Evolutionary conservation across 92 coral and sea anemone genomes (phyloP).

Genomic region (Zoanthus sansibaricus): DNA sequence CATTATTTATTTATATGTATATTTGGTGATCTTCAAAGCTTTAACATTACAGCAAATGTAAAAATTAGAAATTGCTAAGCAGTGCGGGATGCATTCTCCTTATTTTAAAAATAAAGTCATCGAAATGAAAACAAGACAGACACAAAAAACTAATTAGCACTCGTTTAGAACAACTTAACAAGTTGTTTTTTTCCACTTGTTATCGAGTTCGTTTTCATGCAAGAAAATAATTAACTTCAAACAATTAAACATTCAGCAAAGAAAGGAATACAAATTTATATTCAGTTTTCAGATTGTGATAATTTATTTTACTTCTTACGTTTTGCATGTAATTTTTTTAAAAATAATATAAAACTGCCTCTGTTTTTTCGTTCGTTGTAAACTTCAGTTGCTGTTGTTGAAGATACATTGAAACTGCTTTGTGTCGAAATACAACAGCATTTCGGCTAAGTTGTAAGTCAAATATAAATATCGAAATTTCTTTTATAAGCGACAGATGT

Average conservation of each 20-base stretch:
- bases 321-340: not conserved
- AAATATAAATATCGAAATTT: not conserved
- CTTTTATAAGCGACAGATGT: not conserved
- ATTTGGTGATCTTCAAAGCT: not conserved
- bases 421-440: not conserved
- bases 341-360: not conserved
- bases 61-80: not conserved
- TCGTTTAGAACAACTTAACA: not conserved
- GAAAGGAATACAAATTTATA: not conserved
- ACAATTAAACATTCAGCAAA: not conserved
- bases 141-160: slow-evolving; percentile 19
- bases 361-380: not conserved
- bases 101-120: not conserved
- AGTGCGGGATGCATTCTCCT: not conserved
- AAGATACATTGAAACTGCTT: not conserved
- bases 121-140: slow-evolving; percentile 29
- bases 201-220: not conserved
- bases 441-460: not conserved
- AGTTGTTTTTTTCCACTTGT: not conserved
- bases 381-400: not conserved
- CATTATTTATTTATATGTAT: not conserved
- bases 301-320: not conserved
- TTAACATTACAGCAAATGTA: too few relatives aligned
- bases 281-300: not conserved
- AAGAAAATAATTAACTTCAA: not conserved